Evolutionary conservation across 2,797 vertebrate species (phyloP).

Genomic region (Sternarchorhynchus goeldii): DNA sequence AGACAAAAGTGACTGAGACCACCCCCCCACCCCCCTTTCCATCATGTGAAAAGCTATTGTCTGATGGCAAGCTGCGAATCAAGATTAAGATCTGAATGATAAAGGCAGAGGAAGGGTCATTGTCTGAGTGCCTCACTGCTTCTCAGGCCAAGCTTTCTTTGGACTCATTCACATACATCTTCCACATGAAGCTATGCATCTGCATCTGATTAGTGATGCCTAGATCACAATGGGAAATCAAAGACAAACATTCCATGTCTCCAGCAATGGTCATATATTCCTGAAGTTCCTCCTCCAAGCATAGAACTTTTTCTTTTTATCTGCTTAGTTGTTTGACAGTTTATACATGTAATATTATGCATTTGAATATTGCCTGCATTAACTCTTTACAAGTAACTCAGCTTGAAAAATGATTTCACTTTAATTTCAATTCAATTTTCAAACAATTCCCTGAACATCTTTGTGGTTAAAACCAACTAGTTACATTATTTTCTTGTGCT

Average conservation of each 20-base stretch:
- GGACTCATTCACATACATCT: constrained; percentile 23
- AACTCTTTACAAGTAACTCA: no score
- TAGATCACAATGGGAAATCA: not conserved
- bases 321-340: no score
- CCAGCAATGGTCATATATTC: not conserved
- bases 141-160: constrained; percentile 26
- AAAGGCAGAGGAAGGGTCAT: constrained; percentile 36
- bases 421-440: no score
- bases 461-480: no score
- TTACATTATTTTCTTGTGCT: no score
- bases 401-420: no score
- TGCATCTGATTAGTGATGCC: constrained; percentile 12
- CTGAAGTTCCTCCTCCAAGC: not conserved
- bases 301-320: not conserved
- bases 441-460: no score
- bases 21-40: not conserved
- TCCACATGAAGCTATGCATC: constrained; percentile 12
- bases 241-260: constrained; percentile 4
- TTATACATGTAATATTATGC: not conserved
- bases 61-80: constrained; percentile 50
- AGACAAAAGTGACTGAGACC: constrained; percentile 41
- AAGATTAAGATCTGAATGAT: constrained; percentile 63
- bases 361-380: not conserved
- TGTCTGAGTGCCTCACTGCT: constrained; percentile 26
- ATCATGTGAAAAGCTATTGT: constrained; percentile 33